Conservation (phyloP, 1,140 invertebrate genomes). For the Drosophila elegans region DNA sequence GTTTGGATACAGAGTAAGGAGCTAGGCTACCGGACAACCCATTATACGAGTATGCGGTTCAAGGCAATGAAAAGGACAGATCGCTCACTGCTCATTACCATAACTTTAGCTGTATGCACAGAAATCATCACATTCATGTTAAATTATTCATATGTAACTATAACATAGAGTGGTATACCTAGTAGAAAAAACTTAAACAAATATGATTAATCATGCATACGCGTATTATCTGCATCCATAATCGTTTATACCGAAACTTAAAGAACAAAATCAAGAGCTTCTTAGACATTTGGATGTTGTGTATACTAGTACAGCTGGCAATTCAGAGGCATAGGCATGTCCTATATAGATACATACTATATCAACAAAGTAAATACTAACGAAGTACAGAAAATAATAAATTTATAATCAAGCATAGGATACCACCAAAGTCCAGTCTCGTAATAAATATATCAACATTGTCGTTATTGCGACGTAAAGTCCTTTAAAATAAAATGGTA, state of each 20-base stretch:
- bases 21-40: background rate
- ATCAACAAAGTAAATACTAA: slow-evolving; percentile 6
- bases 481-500: background rate
- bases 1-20: background rate
- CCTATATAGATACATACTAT: slow-evolving; percentile 23
- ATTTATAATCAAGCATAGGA: background rate
- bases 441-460: background rate
- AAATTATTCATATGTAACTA: slow-evolving; percentile 18
- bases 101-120: background rate
- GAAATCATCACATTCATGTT: background rate
- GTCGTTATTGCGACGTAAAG: too few species aligned
- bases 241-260: slow-evolving; percentile 16
- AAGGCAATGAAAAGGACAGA: background rate
- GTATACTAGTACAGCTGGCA: slow-evolving; percentile 28
- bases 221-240: slow-evolving; percentile 8
- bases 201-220: slow-evolving; percentile 1
- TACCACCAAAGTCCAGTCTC: background rate
- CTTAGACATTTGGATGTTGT: slow-evolving; percentile 70
- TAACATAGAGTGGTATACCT: slow-evolving; percentile 16
- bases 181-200: background rate
- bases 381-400: background rate
- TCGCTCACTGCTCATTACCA: background rate
- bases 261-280: slow-evolving; percentile 81
- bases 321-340: slow-evolving; percentile 34
- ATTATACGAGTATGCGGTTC: background rate